Evolutionary conservation across 2,797 vertebrate species (phyloP).

Genomic region (Anguilla obscura): DNA sequence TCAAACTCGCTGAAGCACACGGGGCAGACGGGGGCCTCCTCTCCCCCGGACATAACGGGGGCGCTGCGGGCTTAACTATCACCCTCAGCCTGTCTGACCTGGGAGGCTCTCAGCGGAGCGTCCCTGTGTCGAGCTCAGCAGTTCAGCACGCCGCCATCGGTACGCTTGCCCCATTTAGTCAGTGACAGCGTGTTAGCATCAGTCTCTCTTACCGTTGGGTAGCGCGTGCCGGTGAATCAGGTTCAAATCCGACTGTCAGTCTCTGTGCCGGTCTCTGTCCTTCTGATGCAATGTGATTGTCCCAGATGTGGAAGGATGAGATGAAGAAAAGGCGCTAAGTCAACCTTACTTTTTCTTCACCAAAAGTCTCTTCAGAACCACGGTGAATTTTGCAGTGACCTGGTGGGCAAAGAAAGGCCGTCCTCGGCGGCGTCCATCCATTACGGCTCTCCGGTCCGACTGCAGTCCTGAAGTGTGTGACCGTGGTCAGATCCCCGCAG

Average conservation of each 20-base stretch:
- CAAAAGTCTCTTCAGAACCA: background rate
- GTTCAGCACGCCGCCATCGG: background rate
- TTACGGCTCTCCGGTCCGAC: background rate
- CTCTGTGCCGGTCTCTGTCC: conserved; percentile 43
- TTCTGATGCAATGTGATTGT: background rate
- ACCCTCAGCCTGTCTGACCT: background rate
- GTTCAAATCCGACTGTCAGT: conserved; percentile 40
- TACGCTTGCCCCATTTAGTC: background rate
- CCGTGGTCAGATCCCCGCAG: background rate
- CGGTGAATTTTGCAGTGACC: conserved; percentile 44
- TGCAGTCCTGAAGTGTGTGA: conserved; percentile 8
- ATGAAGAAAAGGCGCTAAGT: conserved; percentile 34
- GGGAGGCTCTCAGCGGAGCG: background rate
- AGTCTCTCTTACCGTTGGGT: background rate
- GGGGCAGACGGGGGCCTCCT: conserved; percentile 30
- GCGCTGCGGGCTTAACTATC: background rate
- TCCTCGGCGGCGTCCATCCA: background rate
- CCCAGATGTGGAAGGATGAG: conserved; percentile 8
- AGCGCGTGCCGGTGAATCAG: background rate
- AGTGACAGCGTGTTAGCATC: background rate
- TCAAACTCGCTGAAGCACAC: conserved; percentile 36
- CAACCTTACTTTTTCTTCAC: conserved; percentile 40
- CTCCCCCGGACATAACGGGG: conserved; percentile 27
- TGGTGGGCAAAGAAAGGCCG: conserved; percentile 20
- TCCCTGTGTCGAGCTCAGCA: background rate